Evolutionary conservation across 2,113 vertebrate species (phyloP), one percentile per base, ranked within the genome.

Genomic region (Labeo catla): DNA sequence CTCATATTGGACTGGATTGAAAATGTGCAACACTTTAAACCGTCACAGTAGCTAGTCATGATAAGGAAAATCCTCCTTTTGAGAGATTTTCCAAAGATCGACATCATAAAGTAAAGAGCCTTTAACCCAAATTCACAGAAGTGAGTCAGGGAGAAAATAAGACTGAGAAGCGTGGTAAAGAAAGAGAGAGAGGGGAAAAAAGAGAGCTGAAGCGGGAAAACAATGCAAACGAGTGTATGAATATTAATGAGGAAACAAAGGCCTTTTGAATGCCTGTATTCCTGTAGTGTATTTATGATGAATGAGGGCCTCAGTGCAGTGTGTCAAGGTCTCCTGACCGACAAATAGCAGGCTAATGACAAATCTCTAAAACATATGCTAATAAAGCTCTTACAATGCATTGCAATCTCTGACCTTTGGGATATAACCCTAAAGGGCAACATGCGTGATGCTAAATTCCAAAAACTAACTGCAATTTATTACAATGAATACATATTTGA

Each of bases 271-370:
- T 23, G 68, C 84, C 85, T 83, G 89, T 86, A 88, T 90, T 87
- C 49, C 83, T 86, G 88, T 87, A 89, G 88, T 91, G 68, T 90
- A 89, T 92, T 92, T 89, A 86, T 93, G 91, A 94, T 92, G 89
- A 93, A 94, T 92, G 93, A 92, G 86, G 61, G 61, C 86, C 86
- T 85, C 87, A 73, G 90, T 87, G 87, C 83, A 72, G 52, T 76
- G 63, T 92, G 92, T 92, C 93, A 90, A 90, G 84, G 92, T 94
- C 89, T 83, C 90, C 88, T 93, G 92, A 93, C 89, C 90, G 84
- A 93, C 91, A 95, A 93, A 95, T 90, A 90, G 92, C 87, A 82
- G 90, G 89, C 90, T 93, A 92, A 93, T 93, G 92, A 92, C 92
- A 93, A 80, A 91, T 91, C 87, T 91, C 90, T 87, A 91, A 90